Conservation (phyloP, 64 coral and sea anemone genomes). For the Montipora cactus region DNA sequence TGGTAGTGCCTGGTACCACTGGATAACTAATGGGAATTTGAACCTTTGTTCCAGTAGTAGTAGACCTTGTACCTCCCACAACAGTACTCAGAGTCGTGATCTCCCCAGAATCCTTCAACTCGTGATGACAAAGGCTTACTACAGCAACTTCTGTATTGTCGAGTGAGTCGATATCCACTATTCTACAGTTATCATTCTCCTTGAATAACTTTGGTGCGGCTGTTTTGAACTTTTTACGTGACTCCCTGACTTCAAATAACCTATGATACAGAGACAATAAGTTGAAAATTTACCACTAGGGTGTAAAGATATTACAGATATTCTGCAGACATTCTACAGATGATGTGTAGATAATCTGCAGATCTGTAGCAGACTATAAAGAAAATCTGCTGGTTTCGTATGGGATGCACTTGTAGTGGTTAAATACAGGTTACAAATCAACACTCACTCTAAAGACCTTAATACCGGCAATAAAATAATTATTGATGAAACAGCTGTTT, state of each 20-base stretch:
- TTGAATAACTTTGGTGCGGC: slow-evolving; percentile 4
- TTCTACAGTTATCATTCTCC: not conserved
- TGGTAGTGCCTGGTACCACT: slow-evolving; percentile 36
- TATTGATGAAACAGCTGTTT: too few relatives aligned
- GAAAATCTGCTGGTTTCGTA: too few relatives aligned
- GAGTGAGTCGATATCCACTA: not conserved
- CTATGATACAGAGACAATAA: too few relatives aligned
- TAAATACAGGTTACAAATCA: too few relatives aligned
- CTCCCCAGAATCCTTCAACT: slow-evolving; percentile 23
- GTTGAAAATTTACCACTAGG: too few relatives aligned
- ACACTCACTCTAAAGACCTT: too few relatives aligned
- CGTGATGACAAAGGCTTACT: not conserved
- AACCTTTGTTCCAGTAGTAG: slow-evolving; percentile 42
- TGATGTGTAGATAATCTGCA: too few relatives aligned
- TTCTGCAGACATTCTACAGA: too few relatives aligned
- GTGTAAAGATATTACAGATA: too few relatives aligned
- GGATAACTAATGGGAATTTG: slow-evolving; percentile 27
- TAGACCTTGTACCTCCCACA: slow-evolving; percentile 43
- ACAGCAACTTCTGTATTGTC: not conserved
- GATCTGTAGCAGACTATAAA: too few relatives aligned
- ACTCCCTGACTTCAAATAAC: slow-evolving; percentile 26
- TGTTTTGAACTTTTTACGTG: slow-evolving; percentile 16
- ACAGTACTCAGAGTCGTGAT: slow-evolving; percentile 10
- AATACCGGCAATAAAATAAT: too few relatives aligned
- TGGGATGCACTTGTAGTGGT: too few relatives aligned